Evolutionary conservation across 2,113 vertebrate species (phyloP).

Genomic region (Microcebus ravelobensis): DNA sequence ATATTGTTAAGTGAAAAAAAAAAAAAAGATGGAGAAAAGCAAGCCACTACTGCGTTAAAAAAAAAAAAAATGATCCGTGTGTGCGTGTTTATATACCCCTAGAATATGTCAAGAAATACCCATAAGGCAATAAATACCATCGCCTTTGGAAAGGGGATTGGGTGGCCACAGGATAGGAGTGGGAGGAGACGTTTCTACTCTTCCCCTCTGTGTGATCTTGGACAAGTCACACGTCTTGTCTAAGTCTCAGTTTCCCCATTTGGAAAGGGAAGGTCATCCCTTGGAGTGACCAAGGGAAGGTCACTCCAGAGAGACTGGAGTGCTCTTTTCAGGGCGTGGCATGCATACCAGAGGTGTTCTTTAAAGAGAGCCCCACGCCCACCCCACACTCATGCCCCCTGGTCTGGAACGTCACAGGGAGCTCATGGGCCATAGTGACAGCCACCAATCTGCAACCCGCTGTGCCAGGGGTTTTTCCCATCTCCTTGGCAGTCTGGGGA

Average conservation of each 20-base stretch:
- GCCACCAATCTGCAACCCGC: not conserved
- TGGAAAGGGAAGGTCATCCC: not conserved
- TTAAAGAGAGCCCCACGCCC: not conserved
- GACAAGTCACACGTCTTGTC: not conserved
- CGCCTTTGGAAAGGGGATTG: not conserved
- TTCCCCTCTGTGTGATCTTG: not conserved
- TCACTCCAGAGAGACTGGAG: not conserved
- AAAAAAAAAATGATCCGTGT: not conserved
- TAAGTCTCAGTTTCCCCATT: not conserved
- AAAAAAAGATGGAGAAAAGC: not conserved
- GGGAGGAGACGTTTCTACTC: not conserved
- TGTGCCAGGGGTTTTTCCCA: not conserved
- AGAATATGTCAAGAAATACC: not conserved
- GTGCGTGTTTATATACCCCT: not conserved
- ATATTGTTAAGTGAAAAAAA: not conserved
- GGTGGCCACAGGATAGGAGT: not conserved
- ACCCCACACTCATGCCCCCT: rapidly evolving
- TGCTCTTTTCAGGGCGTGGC: not conserved
- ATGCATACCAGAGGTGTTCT: no score
- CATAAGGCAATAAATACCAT: not conserved
- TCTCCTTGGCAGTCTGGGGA: not conserved
- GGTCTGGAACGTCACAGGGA: not conserved
- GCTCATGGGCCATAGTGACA: no score
- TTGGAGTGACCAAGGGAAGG: no score
- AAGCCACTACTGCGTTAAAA: not conserved